Evolutionary conservation across 2,113 vertebrate genomes (phyloP).

Genomic region (Aspiorhynchus laticeps): DNA sequence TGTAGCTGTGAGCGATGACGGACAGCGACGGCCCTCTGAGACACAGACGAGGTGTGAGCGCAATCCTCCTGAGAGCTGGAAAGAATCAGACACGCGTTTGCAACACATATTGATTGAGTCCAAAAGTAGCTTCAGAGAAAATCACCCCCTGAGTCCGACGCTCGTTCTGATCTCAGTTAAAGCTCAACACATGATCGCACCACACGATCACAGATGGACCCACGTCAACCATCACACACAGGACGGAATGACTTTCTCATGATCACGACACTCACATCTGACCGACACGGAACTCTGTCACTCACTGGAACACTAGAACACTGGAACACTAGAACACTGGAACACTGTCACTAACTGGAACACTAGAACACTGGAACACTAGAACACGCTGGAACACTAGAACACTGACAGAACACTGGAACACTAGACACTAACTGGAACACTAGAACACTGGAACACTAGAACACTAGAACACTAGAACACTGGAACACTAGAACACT

Average conservation of each 20-base stretch:
- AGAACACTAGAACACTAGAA: no score
- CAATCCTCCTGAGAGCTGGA: slow-evolving; percentile 4
- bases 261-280: neutral
- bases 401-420: no score
- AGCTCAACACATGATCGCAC: neutral
- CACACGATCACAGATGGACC: slow-evolving; percentile 23
- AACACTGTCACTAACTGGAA: no score
- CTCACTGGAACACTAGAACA: no score
- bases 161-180: neutral
- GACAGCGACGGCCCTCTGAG: neutral
- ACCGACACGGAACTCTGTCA: no score
- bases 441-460: no score
- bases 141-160: neutral
- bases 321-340: no score
- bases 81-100: neutral
- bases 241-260: neutral
- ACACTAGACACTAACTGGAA: no score
- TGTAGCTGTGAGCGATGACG: neutral
- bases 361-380: no score
- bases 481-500: no score
- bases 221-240: neutral
- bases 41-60: neutral
- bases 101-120: slow-evolving; percentile 5
- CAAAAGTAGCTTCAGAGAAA: slow-evolving; percentile 11
- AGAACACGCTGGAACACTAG: no score